Base-by-base conservation (phyloP, 2,888 invertebrate species). In the Harpagoxenus sublaevis region DNA sequence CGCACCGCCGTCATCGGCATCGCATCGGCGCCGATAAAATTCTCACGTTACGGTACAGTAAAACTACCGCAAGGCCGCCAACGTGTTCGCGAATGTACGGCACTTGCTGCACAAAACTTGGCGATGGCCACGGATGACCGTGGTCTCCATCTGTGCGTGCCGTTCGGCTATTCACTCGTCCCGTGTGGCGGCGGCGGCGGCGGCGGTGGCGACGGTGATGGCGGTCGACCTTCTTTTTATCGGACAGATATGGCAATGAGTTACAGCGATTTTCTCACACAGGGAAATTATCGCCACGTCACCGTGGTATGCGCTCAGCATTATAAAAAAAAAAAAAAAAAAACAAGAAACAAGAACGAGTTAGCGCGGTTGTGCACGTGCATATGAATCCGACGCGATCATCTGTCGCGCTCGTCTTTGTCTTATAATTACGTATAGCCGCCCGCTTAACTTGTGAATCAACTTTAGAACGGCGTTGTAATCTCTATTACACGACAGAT, bases 21-120 rank as follows among this genome's bases (percentile, higher is more conserved):
- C 55, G 31, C 79, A 90, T 89, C 87, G 89, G 83, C 91, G 90
- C 88, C 93, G 89, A 92, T 93, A 93, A 93, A 92, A 93, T 93
- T 93, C 93, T 91, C 92, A 91, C 93, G 92, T 93, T 94, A 94
- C 94, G 94, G 94, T 94, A 94, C 92, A 90, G 91, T 91, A 91
- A 91, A 94, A 94, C 93, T 94, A 94, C 94, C 94, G 94, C 94
- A 94, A 94, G 92, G 91, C 87, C 88, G 85, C 73, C 87, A 86
- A 86, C 86, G 88, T 88, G 83, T 88, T 88, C 51, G 85, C 88
- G 85, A 88, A 89, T 87, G 86, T 84, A 77, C 86, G 71, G 74
- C 86, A 83, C 71, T 66, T 75, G 65, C 62, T 68, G 86, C 74
- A 60, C 78, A 71, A 73, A 79, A 87, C 75, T 81, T 70, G 77